Evolutionary conservation across 2,113 vertebrate species (phyloP).

Genomic region (Camelus bactrianus): DNA sequence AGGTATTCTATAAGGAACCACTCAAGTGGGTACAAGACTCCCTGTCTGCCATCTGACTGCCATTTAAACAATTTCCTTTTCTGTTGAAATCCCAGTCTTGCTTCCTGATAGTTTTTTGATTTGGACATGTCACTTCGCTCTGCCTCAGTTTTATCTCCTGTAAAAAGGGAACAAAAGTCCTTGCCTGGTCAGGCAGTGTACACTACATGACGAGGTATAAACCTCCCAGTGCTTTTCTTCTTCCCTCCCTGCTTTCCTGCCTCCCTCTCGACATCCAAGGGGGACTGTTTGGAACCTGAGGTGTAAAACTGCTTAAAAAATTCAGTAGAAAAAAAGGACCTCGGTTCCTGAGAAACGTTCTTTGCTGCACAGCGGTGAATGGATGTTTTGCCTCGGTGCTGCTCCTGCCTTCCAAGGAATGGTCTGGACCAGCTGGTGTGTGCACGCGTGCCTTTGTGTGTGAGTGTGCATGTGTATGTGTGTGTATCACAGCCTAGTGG

Average conservation of each 20-base stretch:
- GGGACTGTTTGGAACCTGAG: constrained; percentile 14
- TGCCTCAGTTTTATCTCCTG: neutral
- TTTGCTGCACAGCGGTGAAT: constrained; percentile 47
- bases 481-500: constrained; percentile 24
- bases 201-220: neutral
- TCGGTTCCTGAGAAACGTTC: constrained; percentile 27
- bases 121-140: neutral
- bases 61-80: neutral
- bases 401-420: neutral
- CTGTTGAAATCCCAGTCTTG: neutral
- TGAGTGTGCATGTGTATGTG: neutral
- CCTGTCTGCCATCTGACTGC: neutral
- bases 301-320: constrained; percentile 63
- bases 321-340: neutral
- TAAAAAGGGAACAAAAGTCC: neutral
- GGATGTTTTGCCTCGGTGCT: constrained; percentile 57
- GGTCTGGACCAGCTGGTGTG: constrained; percentile 75
- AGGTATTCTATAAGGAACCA: neutral
- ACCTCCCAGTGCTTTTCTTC: neutral
- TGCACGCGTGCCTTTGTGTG: neutral
- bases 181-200: neutral
- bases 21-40: neutral
- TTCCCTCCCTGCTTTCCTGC: neutral
- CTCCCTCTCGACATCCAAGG: neutral
- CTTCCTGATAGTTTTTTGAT: neutral